Conservation (phyloP, 2,113 vertebrate species). For the Riparia riparia region DNA sequence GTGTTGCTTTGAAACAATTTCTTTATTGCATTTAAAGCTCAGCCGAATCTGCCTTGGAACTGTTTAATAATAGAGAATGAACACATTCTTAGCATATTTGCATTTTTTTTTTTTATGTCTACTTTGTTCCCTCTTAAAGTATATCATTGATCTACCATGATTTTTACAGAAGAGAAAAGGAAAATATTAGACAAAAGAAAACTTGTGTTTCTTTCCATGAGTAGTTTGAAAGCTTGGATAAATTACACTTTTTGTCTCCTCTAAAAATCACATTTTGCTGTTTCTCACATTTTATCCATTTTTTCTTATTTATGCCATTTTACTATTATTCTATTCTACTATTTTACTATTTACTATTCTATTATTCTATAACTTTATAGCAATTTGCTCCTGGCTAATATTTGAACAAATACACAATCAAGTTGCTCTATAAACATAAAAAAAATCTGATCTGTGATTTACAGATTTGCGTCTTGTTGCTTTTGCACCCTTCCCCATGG, state of each 20-base stretch:
- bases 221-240: neutral
- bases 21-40: constrained; percentile 47
- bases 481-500: neutral
- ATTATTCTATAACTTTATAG: neutral
- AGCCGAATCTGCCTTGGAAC: constrained; percentile 54
- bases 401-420: neutral
- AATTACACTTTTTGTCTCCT: neutral
- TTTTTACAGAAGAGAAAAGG: neutral
- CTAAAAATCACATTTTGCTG: neutral
- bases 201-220: neutral
- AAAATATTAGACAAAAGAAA: neutral
- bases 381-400: neutral
- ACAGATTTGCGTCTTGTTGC: neutral
- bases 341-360: no score
- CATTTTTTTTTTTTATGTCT: neutral
- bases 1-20: constrained; percentile 6
- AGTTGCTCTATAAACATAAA: neutral
- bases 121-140: neutral
- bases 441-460: neutral
- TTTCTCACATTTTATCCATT: neutral
- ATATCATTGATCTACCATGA: neutral
- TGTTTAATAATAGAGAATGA: constrained; percentile 31
- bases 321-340: neutral
- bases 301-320: neutral
- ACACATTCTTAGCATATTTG: constrained; percentile 1